Conservation (phyloP, 2,797 vertebrate genomes). For the Toxotes lorentzi region DNA sequence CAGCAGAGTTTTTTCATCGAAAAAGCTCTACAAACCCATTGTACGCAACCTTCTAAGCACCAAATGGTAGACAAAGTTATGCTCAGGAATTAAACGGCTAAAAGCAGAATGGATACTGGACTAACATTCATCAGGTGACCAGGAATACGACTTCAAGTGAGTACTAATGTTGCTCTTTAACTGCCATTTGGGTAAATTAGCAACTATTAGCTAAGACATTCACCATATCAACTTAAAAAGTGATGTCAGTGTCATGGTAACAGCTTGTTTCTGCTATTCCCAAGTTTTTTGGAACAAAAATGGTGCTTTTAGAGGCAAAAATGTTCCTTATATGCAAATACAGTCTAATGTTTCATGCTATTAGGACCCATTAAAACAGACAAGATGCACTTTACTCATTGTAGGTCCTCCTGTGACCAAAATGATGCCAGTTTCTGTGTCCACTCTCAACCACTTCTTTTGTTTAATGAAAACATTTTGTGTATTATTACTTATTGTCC, state of each 20-base stretch:
- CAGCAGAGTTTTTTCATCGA: neutral
- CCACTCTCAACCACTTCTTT: neutral
- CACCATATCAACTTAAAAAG: neutral
- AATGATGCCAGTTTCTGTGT: neutral
- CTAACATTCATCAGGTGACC: neutral
- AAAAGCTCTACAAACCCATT: neutral
- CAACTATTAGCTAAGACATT: neutral
- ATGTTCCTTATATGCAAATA: neutral
- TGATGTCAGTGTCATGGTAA: neutral
- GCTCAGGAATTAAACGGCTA: neutral
- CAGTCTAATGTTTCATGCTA: neutral
- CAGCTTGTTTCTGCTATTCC: neutral
- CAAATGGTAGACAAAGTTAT: neutral
- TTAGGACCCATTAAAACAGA: neutral
- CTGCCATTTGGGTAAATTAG: neutral
- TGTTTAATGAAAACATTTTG: neutral
- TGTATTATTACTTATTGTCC: neutral
- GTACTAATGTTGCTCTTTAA: neutral
- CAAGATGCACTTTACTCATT: neutral
- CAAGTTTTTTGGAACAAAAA: neutral
- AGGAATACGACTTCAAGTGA: neutral
- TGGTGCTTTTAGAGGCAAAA: neutral
- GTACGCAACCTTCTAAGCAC: neutral
- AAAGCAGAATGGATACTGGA: neutral
- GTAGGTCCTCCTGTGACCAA: neutral